Base-by-base conservation (phyloP, 1,140 invertebrate species). In the Drosophila miranda region DNA sequence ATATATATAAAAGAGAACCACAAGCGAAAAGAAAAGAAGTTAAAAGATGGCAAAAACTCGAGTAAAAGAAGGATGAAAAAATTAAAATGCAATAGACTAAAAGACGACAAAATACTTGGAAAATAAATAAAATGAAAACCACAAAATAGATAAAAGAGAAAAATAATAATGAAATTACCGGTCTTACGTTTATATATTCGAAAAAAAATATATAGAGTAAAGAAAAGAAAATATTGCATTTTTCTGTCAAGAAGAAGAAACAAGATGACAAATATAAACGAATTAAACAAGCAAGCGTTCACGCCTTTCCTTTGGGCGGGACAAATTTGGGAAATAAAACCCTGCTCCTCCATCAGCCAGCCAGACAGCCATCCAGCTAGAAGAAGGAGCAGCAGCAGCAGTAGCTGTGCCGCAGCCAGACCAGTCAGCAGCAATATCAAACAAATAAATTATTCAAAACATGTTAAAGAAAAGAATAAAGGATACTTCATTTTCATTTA, bases 281-380 rank as follows among this genome's bases (percentile, higher is more conserved):
- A 86, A 86, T 86, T 77, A 84, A 86, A 86, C 73, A 81, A 81
- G 64, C 69, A 81, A 77, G 58, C 64, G 68, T 63, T 70, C 64
- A 52, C 67, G 86, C 77, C 82, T 82, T 84, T 84, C 86, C 82
- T 78, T 84, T 81, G 81, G 81, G 81, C 63, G 82, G 81, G 81
- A 78, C 56, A 64, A 82, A 75, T 55, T 74, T 57, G 53, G 55
- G 70, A 51, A n/a, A 38, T 38, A 38, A 11, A 7, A 11, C 9
- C 34, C 34, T 11, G 11, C 34, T 38, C 34, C 34, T 38, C 11
- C 34, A 11, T 11, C 34, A 38, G 34, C 34, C 34, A 34, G 30
- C 30, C 30, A 9, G 30, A 3, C 26, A 28, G 30, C 8, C 30
- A 34, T 3, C 34, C 34, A 38, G 34, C 34, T 3, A 38, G 34